These are phyloP conservation scores for Jacana jacana DNA, from an alignment of 2,113 vertebrate species.

Conservation along the genomic window DNA sequence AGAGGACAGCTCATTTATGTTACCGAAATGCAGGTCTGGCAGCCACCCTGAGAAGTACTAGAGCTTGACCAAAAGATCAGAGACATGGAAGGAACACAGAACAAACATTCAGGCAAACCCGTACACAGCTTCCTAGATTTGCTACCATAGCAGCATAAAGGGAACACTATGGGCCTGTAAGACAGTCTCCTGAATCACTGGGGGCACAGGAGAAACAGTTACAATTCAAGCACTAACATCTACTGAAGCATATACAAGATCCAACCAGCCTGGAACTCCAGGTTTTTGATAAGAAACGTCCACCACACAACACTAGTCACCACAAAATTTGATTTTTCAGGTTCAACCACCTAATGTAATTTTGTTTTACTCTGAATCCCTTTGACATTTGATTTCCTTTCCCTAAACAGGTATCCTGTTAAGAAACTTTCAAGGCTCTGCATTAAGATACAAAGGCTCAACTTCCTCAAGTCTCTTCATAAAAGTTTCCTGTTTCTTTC, in stretches of 20 bases:
- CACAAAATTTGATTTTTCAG: not conserved
- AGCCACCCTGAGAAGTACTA: not conserved
- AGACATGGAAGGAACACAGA: not conserved
- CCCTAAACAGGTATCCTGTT: not conserved
- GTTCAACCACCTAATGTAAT: not conserved
- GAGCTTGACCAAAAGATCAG: not conserved
- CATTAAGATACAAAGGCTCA: not conserved
- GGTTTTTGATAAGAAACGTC: not conserved
- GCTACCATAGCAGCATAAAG: not conserved
- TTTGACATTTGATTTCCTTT: not conserved
- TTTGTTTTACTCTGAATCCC: not conserved
- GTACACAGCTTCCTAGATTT: not conserved
- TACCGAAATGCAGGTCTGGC: not conserved
- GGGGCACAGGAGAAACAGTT: not conserved
- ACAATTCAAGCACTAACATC: not conserved
- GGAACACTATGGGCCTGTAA: not conserved
- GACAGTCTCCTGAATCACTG: accelerated
- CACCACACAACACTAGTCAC: not conserved
- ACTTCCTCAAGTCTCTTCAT: not conserved
- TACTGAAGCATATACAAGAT: not conserved
- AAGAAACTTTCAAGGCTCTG: not conserved
- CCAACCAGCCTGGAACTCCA: not conserved
- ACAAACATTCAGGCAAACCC: not conserved
- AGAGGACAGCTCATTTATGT: not conserved
- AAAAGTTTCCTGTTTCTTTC: not conserved